A percentile compares a stretch with the other conserved stretches of the same genome.
These are phyloP conservation scores for Phaonia tiefii DNA, from an alignment of 2,888 invertebrate genomes.

Conservation along the genomic window DNA sequence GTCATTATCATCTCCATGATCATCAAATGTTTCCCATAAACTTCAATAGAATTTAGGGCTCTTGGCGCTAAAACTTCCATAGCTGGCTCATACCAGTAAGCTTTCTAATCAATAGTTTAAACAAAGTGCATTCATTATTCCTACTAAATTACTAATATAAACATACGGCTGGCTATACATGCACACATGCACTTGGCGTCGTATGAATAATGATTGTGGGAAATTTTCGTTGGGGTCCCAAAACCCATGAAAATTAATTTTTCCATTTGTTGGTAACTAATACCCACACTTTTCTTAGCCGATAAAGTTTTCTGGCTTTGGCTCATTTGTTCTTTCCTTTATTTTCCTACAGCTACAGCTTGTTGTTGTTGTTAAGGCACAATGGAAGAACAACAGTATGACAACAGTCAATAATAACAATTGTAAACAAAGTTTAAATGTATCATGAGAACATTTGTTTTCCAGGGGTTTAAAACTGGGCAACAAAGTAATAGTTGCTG, in stretches of 20 bases:
- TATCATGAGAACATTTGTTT: no score
- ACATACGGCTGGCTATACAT: slow-evolving; percentile 1
- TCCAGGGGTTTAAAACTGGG: no score
- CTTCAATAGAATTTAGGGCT: no score
- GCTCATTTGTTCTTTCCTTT: slow-evolving; percentile 37
- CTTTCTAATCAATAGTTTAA: slow-evolving; percentile 65
- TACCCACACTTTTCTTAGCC: slow-evolving; percentile 58
- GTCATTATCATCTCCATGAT: background rate
- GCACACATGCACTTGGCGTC: background rate
- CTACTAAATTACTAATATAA: slow-evolving; percentile 12
- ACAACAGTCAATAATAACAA: slow-evolving; percentile 56
- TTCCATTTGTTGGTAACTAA: slow-evolving; percentile 7
- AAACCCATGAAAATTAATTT: slow-evolving; percentile 20
- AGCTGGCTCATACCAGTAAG: slow-evolving; percentile 35
- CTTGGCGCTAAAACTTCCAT: no score
- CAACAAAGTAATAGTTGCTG: no score
- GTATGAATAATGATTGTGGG: slow-evolving; percentile 65
- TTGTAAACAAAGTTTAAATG: slow-evolving; percentile 44
- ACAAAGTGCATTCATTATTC: slow-evolving; percentile 44
- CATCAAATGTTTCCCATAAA: background rate
- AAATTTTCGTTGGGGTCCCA: slow-evolving; percentile 44
- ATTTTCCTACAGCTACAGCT: no score
- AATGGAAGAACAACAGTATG: slow-evolving; percentile 46
- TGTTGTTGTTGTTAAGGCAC: background rate
- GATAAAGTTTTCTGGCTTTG: slow-evolving; percentile 57